These are phyloP conservation scores for Lordiphosa stackelbergi DNA, from an alignment of 1,140 invertebrate species.

Conservation along the genomic window DNA sequence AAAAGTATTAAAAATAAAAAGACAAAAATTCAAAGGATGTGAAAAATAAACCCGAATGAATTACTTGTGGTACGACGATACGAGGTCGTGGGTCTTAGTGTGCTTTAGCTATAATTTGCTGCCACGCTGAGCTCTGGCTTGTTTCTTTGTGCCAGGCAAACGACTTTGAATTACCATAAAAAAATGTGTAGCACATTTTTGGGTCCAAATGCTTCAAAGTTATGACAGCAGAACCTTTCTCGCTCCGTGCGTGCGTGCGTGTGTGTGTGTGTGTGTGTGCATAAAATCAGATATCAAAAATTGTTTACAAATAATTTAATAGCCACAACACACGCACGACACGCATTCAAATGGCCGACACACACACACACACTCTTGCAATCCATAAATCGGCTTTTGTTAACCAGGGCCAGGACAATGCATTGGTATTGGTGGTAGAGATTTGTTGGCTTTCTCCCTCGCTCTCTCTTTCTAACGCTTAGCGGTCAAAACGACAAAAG, in stretches of 20 bases:
- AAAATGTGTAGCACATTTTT: slow-evolving; percentile 32
- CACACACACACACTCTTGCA: slow-evolving; percentile 15
- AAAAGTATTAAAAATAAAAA: too few species aligned
- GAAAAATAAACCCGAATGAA: too few species aligned
- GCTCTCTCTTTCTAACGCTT: slow-evolving; percentile 21
- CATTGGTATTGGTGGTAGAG: slow-evolving; percentile 45
- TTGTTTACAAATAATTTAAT: slow-evolving; percentile 76
- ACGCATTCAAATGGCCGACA: slow-evolving; percentile 33
- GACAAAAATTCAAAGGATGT: too few species aligned
- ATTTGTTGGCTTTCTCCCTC: slow-evolving; percentile 24
- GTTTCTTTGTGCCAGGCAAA: slow-evolving; percentile 7
- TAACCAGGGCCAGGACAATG: slow-evolving; percentile 35
- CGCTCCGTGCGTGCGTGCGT: slow-evolving; percentile 5
- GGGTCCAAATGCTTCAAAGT: slow-evolving; percentile 27
- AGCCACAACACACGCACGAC: slow-evolving; percentile 62
- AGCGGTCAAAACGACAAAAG: slow-evolving; percentile 33
- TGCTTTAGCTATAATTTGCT: too few species aligned
- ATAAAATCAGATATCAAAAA: slow-evolving; percentile 76
- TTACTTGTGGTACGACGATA: too few species aligned
- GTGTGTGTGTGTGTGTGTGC: slow-evolving; percentile 39
- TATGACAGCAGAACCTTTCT: slow-evolving; percentile 35
- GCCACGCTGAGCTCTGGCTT: too few species aligned
- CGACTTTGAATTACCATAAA: slow-evolving; percentile 52
- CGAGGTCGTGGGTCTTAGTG: too few species aligned
- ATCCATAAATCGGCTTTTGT: slow-evolving; percentile 50